Evolutionary conservation across 2,113 vertebrate genomes (phyloP).

Genomic region (Proteles cristata): DNA sequence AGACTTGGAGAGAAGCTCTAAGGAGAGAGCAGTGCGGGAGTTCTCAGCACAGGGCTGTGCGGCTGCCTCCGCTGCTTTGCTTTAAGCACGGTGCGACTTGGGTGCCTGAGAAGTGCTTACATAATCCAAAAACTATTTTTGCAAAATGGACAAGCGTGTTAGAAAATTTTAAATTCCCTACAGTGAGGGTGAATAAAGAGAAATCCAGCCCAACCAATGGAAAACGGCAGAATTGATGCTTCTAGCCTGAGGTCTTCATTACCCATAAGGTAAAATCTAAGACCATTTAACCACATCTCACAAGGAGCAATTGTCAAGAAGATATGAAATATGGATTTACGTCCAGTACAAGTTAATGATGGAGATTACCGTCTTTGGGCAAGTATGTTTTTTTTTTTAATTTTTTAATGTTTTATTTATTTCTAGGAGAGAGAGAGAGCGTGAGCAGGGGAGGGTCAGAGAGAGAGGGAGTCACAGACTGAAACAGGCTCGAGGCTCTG

Average conservation of each 20-base stretch:
- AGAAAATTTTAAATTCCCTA: background rate
- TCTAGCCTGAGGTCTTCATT: background rate
- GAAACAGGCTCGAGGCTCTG: too few relatives aligned
- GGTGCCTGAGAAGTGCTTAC: conserved; percentile 18
- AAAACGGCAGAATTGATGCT: conserved; percentile 5
- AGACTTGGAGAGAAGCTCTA: background rate
- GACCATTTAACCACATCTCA: background rate
- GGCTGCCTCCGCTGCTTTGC: background rate
- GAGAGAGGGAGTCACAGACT: too few relatives aligned
- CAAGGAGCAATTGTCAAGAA: background rate
- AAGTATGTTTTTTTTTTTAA: background rate
- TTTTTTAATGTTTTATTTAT: too few relatives aligned
- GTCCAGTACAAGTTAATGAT: background rate
- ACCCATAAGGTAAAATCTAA: background rate
- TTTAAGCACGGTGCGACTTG: background rate
- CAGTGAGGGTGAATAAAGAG: background rate
- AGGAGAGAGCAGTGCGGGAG: background rate
- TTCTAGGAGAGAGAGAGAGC: too few relatives aligned
- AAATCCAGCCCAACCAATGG: background rate
- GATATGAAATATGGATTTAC: background rate
- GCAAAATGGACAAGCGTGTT: background rate
- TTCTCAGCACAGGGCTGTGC: background rate
- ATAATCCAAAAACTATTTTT: conserved; percentile 47
- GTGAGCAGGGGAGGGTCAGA: too few relatives aligned
- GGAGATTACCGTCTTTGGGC: background rate